Conservation (phyloP, 2,797 vertebrate genomes). For the Platyrinchus mystaceus region DNA sequence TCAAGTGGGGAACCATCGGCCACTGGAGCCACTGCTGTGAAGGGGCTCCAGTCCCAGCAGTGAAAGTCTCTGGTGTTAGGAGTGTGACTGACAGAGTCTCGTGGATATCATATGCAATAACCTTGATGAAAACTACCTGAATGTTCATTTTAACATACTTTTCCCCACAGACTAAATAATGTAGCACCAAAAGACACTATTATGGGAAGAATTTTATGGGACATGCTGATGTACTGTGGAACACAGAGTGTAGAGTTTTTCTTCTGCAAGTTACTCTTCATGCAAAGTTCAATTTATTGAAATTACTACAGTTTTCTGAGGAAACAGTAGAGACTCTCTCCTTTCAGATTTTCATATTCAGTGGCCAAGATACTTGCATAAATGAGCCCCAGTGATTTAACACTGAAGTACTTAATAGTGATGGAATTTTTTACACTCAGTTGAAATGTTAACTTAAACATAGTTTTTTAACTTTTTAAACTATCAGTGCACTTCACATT, state of each 20-base stretch:
- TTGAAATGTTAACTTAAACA: not conserved
- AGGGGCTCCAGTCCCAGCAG: not conserved
- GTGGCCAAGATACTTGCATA: not conserved
- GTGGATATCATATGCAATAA: not conserved
- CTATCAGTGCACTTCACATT: not conserved
- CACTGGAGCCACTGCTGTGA: not conserved
- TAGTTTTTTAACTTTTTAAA: not conserved
- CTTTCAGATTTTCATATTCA: not conserved
- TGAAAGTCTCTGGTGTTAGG: not conserved
- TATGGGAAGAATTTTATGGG: not conserved
- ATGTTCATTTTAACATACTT: not conserved
- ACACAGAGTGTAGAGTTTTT: not conserved
- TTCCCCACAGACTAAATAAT: not conserved
- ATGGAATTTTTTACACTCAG: not conserved
- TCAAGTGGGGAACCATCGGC: rapidly evolving
- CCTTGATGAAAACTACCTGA: not conserved
- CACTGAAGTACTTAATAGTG: not conserved
- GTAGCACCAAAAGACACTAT: not conserved
- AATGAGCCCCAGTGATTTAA: not conserved
- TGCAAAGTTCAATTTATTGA: not conserved
- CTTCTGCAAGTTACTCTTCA: not conserved
- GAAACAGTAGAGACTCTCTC: not conserved
- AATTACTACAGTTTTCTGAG: not conserved
- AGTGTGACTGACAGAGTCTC: not conserved
- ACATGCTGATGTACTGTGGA: not conserved